Evolutionary conservation across 2,113 vertebrate species (phyloP).

Genomic region (Pithys albifrons): DNA sequence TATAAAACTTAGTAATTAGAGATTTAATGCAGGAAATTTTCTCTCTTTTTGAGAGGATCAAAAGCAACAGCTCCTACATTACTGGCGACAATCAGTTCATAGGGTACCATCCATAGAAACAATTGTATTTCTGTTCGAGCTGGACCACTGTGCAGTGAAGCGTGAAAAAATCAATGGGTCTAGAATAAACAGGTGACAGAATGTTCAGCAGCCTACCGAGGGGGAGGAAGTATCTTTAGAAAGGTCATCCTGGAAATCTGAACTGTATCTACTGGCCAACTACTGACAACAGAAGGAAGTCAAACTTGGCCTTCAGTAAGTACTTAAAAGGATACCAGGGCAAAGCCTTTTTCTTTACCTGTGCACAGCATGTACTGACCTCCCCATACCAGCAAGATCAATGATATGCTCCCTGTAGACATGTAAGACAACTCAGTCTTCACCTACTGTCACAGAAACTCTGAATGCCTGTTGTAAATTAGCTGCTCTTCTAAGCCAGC

Average conservation of each 20-base stretch:
- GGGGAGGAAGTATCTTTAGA: background rate
- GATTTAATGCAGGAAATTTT: background rate
- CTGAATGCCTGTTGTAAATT: background rate
- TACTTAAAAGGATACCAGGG: background rate
- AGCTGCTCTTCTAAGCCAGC: background rate
- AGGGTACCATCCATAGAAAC: background rate
- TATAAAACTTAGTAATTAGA: background rate
- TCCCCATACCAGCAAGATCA: background rate
- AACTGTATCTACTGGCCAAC: background rate
- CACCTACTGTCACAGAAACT: background rate
- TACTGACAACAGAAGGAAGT: background rate
- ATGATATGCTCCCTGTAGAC: background rate
- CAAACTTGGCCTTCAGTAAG: background rate
- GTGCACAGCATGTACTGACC: background rate
- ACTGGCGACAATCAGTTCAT: background rate
- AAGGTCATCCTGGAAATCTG: background rate
- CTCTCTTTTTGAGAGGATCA: background rate
- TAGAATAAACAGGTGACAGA: background rate
- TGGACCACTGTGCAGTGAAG: background rate
- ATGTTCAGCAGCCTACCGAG: background rate
- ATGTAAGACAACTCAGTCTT: background rate
- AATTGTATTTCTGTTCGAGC: background rate
- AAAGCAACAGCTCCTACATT: background rate
- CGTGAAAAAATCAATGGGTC: background rate
- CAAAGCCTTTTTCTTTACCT: background rate